Conservation (phyloP, 2,888 invertebrate genomes). For the Zaprionus obscuricornis region DNA sequence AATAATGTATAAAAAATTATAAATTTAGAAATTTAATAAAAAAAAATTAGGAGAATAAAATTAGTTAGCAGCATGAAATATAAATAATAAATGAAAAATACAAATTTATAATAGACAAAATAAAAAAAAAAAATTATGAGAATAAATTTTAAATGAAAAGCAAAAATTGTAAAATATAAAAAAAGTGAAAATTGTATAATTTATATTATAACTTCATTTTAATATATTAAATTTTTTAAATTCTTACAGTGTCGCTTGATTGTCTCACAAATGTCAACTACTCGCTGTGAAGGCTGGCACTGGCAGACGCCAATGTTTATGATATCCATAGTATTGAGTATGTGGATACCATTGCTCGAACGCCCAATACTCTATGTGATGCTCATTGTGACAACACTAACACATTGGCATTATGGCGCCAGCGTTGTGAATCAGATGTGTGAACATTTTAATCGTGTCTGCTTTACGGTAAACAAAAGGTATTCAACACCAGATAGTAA, state of each 20-base stretch:
- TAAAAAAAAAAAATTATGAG: not conserved
- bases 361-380: conserved; percentile 89
- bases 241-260: conserved; percentile 95
- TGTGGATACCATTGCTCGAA: conserved; percentile 85
- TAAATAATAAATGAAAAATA: no score
- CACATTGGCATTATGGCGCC: conserved; percentile 96
- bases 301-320: conserved; percentile 83
- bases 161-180: not conserved
- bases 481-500: conserved; percentile 18
- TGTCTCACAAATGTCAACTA: conserved; percentile 98
- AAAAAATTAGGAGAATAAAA: no score
- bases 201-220: no score
- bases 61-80: no score
- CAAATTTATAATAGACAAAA: not conserved
- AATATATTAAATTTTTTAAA: conserved; percentile 48
- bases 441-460: conserved; percentile 94
- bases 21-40: no score
- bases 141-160: conserved; percentile 3
- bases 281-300: conserved; percentile 91
- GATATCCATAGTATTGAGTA: conserved; percentile 70
- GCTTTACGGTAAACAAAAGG: conserved; percentile 85
- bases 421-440: conserved; percentile 98
- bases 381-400: conserved; percentile 88
- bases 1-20: no score
- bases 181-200: no score